Evolutionary conservation across 2,888 invertebrate genomes (phyloP).

Genomic region (Aspidapion aeneum): DNA sequence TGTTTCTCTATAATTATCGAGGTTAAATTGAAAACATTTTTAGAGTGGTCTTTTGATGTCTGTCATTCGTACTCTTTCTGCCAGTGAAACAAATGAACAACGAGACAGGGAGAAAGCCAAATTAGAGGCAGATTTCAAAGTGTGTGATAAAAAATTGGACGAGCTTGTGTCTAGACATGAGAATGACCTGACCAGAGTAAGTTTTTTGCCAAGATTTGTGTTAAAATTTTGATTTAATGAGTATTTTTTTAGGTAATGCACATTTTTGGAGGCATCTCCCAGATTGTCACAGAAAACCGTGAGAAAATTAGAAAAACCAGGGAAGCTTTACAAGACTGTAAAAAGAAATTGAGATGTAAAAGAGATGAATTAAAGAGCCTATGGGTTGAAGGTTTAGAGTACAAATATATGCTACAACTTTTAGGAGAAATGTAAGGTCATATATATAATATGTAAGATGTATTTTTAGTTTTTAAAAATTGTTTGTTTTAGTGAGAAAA

Average conservation of each 20-base stretch:
- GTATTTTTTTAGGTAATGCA: slow-evolving; percentile 50
- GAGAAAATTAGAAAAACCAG: slow-evolving; percentile 75
- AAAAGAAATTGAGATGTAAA: slow-evolving; percentile 81
- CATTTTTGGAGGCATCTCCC: slow-evolving; percentile 73
- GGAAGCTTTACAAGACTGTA: slow-evolving; percentile 79
- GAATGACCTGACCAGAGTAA: slow-evolving; percentile 79
- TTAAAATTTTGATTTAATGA: background rate
- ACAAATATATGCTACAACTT: slow-evolving; percentile 84
- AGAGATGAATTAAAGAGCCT: slow-evolving; percentile 90
- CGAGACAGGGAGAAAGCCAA: slow-evolving; percentile 89
- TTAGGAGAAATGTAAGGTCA: slow-evolving; percentile 82
- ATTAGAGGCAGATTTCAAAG: slow-evolving; percentile 89
- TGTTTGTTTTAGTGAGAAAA: slow-evolving; percentile 57
- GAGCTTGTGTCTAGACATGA: slow-evolving; percentile 86
- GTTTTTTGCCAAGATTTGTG: no score
- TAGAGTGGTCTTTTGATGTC: slow-evolving; percentile 89
- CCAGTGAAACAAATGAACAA: slow-evolving; percentile 92
- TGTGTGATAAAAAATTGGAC: slow-evolving; percentile 85
- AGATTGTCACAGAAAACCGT: slow-evolving; percentile 70
- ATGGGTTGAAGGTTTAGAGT: slow-evolving; percentile 96
- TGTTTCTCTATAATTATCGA: no score
- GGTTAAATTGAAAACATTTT: no score
- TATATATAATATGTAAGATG: background rate
- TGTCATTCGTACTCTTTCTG: slow-evolving; percentile 90
- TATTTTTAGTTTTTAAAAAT: background rate